phyloP scores from a whole-genome alignment of 2,113 vertebrate genomes.

The Aptenodytes forsteri region DNA sequence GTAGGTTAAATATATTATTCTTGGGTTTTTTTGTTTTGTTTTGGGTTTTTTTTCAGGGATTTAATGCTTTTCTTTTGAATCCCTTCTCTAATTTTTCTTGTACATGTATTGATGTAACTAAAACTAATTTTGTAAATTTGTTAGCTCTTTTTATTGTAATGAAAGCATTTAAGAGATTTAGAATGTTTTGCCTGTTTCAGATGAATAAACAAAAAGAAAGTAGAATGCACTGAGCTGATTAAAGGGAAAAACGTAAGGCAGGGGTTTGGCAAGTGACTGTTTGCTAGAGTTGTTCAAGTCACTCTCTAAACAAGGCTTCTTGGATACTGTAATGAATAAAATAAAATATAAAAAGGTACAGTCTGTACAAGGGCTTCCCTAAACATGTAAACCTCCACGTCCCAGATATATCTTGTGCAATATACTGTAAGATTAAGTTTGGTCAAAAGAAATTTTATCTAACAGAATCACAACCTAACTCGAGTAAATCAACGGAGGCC shows the following conservation, averaged over 20 bases:
- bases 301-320: constrained; percentile 65
- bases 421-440: constrained; percentile 63
- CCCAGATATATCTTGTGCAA: constrained; percentile 61
- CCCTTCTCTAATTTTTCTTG: constrained; percentile 76
- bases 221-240: constrained; percentile 92
- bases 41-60: constrained; percentile 71
- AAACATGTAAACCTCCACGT: constrained; percentile 33
- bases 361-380: constrained; percentile 51
- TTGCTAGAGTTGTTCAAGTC: constrained; percentile 64
- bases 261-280: constrained; percentile 74
- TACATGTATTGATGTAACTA: constrained; percentile 77
- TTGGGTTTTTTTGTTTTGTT: constrained; percentile 44
- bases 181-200: constrained; percentile 74
- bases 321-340: constrained; percentile 48
- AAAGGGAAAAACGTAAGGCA: constrained; percentile 85
- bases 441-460: constrained; percentile 33
- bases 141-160: constrained; percentile 73
- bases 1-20: constrained; percentile 74
- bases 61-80: constrained; percentile 78
- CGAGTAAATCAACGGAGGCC: constrained; percentile 45
- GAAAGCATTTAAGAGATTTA: constrained; percentile 73
- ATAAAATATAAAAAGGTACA: constrained; percentile 27
- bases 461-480: constrained; percentile 51
- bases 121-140: constrained; percentile 78
- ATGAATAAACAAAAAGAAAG: constrained; percentile 72